A percentile compares a stretch with the other conserved stretches of the same genome.
phyloP scores from a whole-genome alignment of 2,888 invertebrate species.

The Cantharis nigra region DNA sequence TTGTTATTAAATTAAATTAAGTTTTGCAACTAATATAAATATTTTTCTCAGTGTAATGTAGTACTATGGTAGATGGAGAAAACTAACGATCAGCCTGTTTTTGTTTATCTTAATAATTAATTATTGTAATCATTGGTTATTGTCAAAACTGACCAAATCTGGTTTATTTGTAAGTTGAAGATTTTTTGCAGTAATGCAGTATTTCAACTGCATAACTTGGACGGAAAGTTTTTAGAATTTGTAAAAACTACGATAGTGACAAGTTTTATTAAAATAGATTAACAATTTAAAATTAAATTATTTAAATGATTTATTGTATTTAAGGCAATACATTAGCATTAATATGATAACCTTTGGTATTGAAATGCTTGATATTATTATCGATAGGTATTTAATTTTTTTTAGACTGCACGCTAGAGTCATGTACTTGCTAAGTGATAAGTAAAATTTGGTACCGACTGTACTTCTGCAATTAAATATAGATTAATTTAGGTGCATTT shows the following conservation, averaged over 20 bases:
- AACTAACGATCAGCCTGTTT: not conserved
- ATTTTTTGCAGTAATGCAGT: too few relatives aligned
- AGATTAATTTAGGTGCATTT: not conserved
- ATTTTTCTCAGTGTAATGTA: not conserved
- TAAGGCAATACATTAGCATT: not conserved
- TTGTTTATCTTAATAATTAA: not conserved
- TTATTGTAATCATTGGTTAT: not conserved
- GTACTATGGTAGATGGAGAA: not conserved
- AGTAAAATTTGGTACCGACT: not conserved
- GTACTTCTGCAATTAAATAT: not conserved
- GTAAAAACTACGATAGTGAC: not conserved
- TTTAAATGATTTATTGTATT: not conserved
- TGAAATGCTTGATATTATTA: not conserved
- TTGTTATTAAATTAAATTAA: too few relatives aligned
- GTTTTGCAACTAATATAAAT: not conserved
- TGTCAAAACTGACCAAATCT: not conserved
- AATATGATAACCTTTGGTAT: not conserved
- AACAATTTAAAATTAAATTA: not conserved
- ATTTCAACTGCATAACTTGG: not conserved
- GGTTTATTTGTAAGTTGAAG: not conserved
- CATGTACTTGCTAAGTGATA: not conserved
- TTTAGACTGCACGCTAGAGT: not conserved
- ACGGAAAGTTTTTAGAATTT: too few relatives aligned
- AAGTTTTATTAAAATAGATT: not conserved
- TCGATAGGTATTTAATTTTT: conserved; percentile 1